Percentiles rank a stretch among this genome's conserved stretches.
Conservation (phyloP, 1,140 invertebrate genomes). For the Papilio dardanus region DNA sequence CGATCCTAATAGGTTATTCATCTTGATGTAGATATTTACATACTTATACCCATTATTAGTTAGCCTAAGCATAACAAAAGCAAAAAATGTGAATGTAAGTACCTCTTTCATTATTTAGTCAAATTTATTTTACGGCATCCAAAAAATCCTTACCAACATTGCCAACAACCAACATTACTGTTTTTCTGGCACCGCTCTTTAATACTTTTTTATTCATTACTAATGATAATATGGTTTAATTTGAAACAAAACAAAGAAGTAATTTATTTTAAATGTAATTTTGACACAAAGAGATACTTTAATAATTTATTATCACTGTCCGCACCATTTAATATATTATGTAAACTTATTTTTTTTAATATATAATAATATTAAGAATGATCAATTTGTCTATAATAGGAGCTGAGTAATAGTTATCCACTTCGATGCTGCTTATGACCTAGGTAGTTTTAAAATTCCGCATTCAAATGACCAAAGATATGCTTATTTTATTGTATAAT, state of each 20-base stretch:
- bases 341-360: constrained; percentile 20
- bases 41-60: no score
- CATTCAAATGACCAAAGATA: constrained; percentile 35
- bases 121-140: not conserved
- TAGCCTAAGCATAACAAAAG: no score
- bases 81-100: no score
- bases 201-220: no score
- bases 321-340: constrained; percentile 16
- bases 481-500: constrained; percentile 33
- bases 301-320: constrained; percentile 26
- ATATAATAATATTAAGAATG: constrained; percentile 21
- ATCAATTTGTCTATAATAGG: constrained; percentile 36
- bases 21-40: no score
- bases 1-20: no score
- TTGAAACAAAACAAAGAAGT: no score
- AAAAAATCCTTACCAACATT: not conserved
- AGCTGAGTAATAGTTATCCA: constrained; percentile 37
- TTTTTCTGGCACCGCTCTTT: not conserved
- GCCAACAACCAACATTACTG: no score
- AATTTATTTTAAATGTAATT: no score
- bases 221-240: no score
- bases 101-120: no score
- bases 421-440: constrained; percentile 30
- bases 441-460: constrained; percentile 35
- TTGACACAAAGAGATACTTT: constrained; percentile 1